Conservation (phyloP, 2,888 invertebrate species). For the Aelia acuminata region DNA sequence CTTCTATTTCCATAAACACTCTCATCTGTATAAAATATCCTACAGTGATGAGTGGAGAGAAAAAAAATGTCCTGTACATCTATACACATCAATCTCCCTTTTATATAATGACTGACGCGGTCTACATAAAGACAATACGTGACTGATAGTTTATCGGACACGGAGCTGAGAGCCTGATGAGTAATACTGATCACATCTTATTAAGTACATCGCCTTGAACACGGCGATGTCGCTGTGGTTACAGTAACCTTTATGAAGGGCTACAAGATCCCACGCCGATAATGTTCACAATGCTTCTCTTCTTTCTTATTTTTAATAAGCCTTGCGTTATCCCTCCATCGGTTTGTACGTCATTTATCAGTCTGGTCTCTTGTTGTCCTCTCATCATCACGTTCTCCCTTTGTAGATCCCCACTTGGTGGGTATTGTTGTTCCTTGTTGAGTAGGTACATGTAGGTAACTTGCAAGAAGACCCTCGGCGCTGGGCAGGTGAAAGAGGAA, state of each 20-base stretch:
- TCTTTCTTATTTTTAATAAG: constrained; percentile 25
- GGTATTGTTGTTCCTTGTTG: neutral
- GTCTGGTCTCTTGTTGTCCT: neutral
- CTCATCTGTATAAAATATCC: too few relatives aligned
- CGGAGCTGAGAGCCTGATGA: neutral
- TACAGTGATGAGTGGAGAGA: too few relatives aligned
- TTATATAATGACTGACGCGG: neutral
- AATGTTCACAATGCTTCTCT: constrained; percentile 3
- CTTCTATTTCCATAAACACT: too few relatives aligned
- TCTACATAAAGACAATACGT: neutral
- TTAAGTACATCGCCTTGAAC: neutral
- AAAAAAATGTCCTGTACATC: too few relatives aligned
- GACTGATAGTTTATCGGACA: neutral
- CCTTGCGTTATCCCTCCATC: neutral
- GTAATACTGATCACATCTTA: neutral
- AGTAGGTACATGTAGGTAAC: neutral
- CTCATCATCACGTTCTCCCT: neutral
- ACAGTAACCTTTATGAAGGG: neutral
- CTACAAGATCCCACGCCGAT: constrained; percentile 1
- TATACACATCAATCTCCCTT: too few relatives aligned
- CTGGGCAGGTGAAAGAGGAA: neutral
- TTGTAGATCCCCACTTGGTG: neutral
- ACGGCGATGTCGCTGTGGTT: neutral
- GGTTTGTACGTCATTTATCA: neutral
- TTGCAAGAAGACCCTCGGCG: neutral